A percentile compares a stretch with the other conserved stretches of the same genome.
Evolutionary conservation across 2,888 invertebrate species (phyloP).

Genomic region (Tipula vernalis): DNA sequence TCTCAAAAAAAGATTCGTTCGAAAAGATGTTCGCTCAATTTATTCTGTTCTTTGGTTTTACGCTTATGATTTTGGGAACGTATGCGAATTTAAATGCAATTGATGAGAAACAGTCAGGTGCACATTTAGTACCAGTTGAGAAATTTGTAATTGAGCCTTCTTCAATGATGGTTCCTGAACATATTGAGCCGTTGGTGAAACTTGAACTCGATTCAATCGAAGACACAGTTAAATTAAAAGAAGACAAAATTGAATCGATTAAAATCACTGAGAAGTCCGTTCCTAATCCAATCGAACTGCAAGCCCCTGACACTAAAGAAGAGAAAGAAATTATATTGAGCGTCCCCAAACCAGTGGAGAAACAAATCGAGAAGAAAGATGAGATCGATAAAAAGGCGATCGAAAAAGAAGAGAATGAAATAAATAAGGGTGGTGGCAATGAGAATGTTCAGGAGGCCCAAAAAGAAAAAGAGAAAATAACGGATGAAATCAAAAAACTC

Average conservation of each 20-base stretch:
- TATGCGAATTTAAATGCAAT: constrained; percentile 74
- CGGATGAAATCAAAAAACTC: constrained; percentile 29
- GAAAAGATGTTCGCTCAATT: constrained; percentile 69
- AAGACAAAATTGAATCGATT: neutral
- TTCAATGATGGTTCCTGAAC: constrained; percentile 22
- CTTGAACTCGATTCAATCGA: constrained; percentile 21
- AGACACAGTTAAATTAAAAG: neutral
- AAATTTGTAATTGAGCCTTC: constrained; percentile 12
- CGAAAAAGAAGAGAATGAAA: constrained; percentile 21
- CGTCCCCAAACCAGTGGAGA: constrained; percentile 23
- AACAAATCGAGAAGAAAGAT: constrained; percentile 20
- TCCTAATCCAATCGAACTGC: neutral
- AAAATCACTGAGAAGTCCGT: neutral
- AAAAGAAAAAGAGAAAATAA: constrained; percentile 23
- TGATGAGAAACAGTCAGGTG: constrained; percentile 41
- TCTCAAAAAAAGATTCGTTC: constrained; percentile 72
- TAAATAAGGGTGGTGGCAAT: constrained; percentile 23
- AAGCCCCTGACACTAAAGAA: neutral
- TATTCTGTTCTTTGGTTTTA: constrained; percentile 67
- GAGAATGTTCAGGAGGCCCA: constrained; percentile 22
- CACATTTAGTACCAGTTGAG: constrained; percentile 16
- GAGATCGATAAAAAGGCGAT: constrained; percentile 17
- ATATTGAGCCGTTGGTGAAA: constrained; percentile 16
- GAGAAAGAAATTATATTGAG: constrained; percentile 27
- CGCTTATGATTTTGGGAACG: constrained; percentile 80